These are phyloP conservation scores for Eunapius fragilis DNA, from an alignment of 37 sponge, comb jelly and placozoan species.

Conservation along the genomic window DNA sequence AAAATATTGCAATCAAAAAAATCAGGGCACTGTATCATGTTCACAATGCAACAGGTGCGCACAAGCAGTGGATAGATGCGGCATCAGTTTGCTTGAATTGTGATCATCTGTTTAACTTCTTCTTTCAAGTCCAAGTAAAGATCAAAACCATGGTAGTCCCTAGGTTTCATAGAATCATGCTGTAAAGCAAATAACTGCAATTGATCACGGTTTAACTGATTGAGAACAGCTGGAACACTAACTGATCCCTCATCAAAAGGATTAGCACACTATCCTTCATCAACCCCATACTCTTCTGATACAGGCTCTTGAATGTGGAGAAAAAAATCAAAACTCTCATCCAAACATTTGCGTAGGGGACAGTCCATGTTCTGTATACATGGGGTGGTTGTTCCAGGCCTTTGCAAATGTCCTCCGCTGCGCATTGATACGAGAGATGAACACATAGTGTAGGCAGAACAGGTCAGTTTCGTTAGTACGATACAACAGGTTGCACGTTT, in stretches of 20 bases:
- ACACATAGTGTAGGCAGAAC: conserved; percentile 1
- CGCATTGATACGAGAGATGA: not conserved
- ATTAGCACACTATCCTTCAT: not conserved
- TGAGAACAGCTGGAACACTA: not conserved
- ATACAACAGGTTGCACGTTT: not conserved
- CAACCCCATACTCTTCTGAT: conserved; percentile 1
- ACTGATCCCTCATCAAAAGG: conserved; percentile 11
- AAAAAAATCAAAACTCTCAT: not conserved
- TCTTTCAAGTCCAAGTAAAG: not conserved
- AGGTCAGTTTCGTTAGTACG: conserved; percentile 9
- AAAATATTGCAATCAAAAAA: no score
- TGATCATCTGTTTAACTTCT: no score
- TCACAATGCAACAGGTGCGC: no score
- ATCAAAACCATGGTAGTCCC: not conserved
- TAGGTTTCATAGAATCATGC: not conserved
- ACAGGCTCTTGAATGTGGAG: not conserved
- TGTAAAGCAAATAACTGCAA: not conserved
- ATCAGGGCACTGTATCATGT: no score
- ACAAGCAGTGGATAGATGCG: no score
- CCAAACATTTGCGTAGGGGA: not conserved
- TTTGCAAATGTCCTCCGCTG: not conserved
- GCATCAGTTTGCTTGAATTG: no score
- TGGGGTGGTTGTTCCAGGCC: conserved; percentile 3
- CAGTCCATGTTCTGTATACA: not conserved
- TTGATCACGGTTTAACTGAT: not conserved